Base-by-base conservation (phyloP, 2,888 invertebrate genomes). In the Eurytoma californica region DNA sequence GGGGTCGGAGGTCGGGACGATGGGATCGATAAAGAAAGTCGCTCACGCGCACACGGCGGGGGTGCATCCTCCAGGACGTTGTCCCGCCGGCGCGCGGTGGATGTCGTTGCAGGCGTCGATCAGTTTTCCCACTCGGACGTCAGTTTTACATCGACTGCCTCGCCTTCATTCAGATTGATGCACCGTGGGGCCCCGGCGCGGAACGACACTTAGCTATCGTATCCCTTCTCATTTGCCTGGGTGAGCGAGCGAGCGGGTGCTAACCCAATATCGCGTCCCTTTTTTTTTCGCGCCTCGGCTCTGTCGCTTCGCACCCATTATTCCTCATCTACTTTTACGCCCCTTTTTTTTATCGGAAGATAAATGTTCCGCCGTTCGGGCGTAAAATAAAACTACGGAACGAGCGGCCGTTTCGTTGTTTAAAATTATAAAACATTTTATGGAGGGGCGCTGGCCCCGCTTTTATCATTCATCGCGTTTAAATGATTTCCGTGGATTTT, bases 101-200 rank as follows among this genome's bases (percentile, higher is more conserved):
- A 84, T 83, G 83, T 84, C 82, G 82, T 77, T 82, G 83, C 83
- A 81, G 39, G 81, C 84, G 83, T 84, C 85, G 83, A 87, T 86
- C 85, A 85, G 84, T 86, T 72, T 68, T 85, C 84, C 83, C 82
- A 79, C 77, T 81, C 53, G 82, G 84, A 80, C 82, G 81, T 83
- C 83, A 81, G 74, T 80, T 84, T 39, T 84, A 73, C 65, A 82
- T 83, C 80, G 80, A 83, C 74, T 82, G 72, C 81, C 82, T 76
- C 80, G 77, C 82, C 83, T 78, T 82, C 68, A 67, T 75, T 55
- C 72, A 58, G 77, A 72, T 72, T 77, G 72, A 72, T 72, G 72
- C 24, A 49, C 3, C 20, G 28, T 13, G 18, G 18, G 30, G 30
- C 61, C 53, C 24, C 57, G 28, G 18, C 57, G 14, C 70, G 16